Base-by-base conservation (phyloP, 2,888 invertebrate genomes). In the Dioctria rufipes region DNA sequence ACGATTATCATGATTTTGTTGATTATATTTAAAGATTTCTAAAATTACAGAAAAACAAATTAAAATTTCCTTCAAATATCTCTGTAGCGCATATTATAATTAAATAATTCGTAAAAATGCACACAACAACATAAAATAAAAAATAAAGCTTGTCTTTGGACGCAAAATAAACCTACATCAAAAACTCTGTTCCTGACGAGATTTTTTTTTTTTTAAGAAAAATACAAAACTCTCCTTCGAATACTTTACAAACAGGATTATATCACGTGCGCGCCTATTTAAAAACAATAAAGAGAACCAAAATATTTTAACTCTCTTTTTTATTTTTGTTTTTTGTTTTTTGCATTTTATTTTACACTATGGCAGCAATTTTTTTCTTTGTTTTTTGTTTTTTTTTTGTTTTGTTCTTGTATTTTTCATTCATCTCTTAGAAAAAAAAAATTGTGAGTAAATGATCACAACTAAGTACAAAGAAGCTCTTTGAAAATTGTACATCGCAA, bases 401-500 rank as follows among this genome's bases (percentile, higher is more conserved):
- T 54, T 54, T n/a, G 4, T 54, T 11, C 39, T 63, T 46, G 39
- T 77, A 39, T 63, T 61, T 13, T 49, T 39, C 25, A 60, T 49
- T 77, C 40, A 13, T 49, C 25, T 37, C 54, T 43, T 63, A 63
- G 25, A 25, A 25, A 51, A 63, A 71, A 46, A 40, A 58, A 58
- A 63, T 40, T 80, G 25, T 80, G 73, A 63, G 25, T 25, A 25
- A 25, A 11, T 63, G 66, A 80, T 80, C 80, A 75, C 73, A 80
- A 75, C 51, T 63, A 75, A 73, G 49, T 75, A 58, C 51, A 63
- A 79, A 79, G 66, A 79, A 79, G 79, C 79, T 79, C 79, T 25
- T 66, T 67, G 66, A 66, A 78, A 80, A 80, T 80, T 80, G 80
- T 80, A 80, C 80, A 80, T 80, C 61, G 80, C 77, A 80, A 66